These are phyloP conservation scores for Psophia crepitans DNA, from an alignment of 2,113 vertebrate species.

Conservation along the genomic window DNA sequence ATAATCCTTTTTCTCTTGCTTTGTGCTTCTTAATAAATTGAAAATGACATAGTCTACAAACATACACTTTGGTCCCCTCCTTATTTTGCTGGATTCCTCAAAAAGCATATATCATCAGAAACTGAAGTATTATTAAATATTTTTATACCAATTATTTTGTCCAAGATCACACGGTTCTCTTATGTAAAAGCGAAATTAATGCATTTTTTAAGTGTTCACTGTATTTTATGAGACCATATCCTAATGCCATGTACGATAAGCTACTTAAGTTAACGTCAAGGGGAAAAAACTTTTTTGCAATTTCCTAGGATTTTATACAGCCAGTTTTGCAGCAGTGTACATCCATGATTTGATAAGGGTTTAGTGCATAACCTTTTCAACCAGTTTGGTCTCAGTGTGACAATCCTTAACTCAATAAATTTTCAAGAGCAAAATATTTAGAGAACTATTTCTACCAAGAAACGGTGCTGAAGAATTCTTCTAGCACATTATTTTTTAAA, in stretches of 20 bases:
- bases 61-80: background rate
- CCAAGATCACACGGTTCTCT: background rate
- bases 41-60: background rate
- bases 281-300: rapidly evolving
- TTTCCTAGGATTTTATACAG: background rate
- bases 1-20: background rate
- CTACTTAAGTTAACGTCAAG: background rate
- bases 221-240: background rate
- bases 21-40: conserved; percentile 3
- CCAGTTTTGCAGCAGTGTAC: background rate
- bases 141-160: background rate
- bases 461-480: background rate
- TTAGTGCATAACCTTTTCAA: background rate
- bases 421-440: background rate
- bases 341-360: background rate
- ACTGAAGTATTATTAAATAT: background rate
- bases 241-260: background rate
- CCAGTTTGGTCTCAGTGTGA: background rate
- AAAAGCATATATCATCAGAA: background rate
- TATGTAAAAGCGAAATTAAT: background rate
- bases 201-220: background rate
- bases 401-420: background rate
- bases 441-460: background rate
- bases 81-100: background rate
- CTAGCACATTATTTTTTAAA: background rate